A percentile compares a stretch with the other conserved stretches of the same genome.
Evolutionary conservation across 2,888 invertebrate species (phyloP).

Genomic region (Hecatera dysodea): DNA sequence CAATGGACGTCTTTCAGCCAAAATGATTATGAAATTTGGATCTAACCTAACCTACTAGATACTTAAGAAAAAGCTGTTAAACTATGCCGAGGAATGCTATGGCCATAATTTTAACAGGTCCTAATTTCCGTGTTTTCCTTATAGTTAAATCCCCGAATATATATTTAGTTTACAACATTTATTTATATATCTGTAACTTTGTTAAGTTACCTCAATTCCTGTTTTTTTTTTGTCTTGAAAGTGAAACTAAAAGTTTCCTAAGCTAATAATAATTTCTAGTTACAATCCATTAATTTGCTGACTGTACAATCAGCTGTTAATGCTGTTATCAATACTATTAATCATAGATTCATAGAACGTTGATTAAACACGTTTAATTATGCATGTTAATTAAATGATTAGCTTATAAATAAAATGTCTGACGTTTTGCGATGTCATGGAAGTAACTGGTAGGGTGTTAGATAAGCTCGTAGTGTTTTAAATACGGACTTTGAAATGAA

Average conservation of each 20-base stretch:
- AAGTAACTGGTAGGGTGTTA: constrained; percentile 17
- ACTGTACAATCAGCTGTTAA: constrained; percentile 57
- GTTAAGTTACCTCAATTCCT: background rate
- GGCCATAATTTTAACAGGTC: too few relatives aligned
- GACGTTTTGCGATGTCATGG: constrained; percentile 48
- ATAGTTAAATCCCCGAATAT: background rate
- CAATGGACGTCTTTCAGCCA: too few relatives aligned
- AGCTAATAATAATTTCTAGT: constrained; percentile 1
- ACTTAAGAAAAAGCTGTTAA: too few relatives aligned
- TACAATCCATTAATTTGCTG: constrained; percentile 27
- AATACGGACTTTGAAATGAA: constrained; percentile 12
- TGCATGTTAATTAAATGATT: constrained; percentile 71
- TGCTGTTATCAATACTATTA: constrained; percentile 67
- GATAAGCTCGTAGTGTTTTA: constrained; percentile 3
- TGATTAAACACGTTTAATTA: constrained; percentile 71
- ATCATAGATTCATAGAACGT: constrained; percentile 70
- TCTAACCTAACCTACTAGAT: too few relatives aligned
- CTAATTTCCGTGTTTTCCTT: too few relatives aligned
- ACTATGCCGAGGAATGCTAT: too few relatives aligned
- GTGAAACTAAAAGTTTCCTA: background rate
- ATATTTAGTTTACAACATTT: background rate
- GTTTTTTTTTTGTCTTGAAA: background rate
- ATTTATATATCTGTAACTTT: too few relatives aligned
- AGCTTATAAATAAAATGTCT: constrained; percentile 65
- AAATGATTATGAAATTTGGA: too few relatives aligned